Evolutionary conservation across 2,888 invertebrate species (phyloP).

Genomic region (Fragum fragum): DNA sequence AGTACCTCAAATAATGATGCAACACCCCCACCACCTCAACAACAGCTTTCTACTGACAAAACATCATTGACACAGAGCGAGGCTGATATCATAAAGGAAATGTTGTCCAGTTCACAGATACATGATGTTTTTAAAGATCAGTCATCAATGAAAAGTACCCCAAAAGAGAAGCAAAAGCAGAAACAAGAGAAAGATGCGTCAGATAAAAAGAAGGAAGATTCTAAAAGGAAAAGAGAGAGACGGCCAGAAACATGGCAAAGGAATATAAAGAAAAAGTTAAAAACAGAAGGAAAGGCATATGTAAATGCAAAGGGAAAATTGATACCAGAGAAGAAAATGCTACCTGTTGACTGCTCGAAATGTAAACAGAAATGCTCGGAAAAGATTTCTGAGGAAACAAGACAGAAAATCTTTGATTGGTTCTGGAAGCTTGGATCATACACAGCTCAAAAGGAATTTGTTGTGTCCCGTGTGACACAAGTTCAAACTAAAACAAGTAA

Average conservation of each 20-base stretch:
- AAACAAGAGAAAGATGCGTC: slow-evolving; percentile 24
- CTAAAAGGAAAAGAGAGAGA: slow-evolving; percentile 54
- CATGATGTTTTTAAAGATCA: slow-evolving; percentile 47
- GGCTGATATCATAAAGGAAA: slow-evolving; percentile 61
- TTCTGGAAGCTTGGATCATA: slow-evolving; percentile 66
- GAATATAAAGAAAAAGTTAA: slow-evolving; percentile 61
- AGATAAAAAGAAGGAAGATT: slow-evolving; percentile 29
- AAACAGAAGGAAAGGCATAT: slow-evolving; percentile 61
- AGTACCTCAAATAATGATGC: slow-evolving; percentile 9
- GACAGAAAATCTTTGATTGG: slow-evolving; percentile 60
- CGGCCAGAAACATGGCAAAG: slow-evolving; percentile 58
- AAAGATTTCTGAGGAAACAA: slow-evolving; percentile 59
- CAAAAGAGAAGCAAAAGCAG: slow-evolving; percentile 41
- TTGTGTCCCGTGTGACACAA: slow-evolving; percentile 58
- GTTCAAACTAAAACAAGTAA: slow-evolving; percentile 54
- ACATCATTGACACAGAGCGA: slow-evolving; percentile 47
- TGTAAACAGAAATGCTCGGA: slow-evolving; percentile 61
- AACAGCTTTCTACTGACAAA: slow-evolving; percentile 35
- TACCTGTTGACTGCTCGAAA: slow-evolving; percentile 56
- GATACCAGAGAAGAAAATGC: slow-evolving; percentile 47
- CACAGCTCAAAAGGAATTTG: slow-evolving; percentile 63
- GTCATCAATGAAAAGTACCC: slow-evolving; percentile 1
- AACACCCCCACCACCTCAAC: neutral
- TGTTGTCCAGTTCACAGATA: slow-evolving; percentile 48
- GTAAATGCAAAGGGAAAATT: slow-evolving; percentile 50